Base-by-base conservation (phyloP, 2,113 vertebrate species). In the Peromyscus polionotus region DNA sequence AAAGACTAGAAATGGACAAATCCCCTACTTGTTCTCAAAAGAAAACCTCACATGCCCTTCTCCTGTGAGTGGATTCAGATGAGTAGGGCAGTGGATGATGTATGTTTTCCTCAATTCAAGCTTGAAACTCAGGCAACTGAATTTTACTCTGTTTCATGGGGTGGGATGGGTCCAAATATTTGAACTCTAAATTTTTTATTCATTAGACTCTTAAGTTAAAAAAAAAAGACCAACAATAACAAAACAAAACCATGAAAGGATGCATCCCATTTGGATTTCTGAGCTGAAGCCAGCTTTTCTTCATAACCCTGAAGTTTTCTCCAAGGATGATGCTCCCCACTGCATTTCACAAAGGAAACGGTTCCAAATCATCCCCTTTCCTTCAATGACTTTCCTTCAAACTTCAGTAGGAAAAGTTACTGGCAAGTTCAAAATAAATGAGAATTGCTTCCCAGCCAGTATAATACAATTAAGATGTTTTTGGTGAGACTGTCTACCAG, bases 291-390 rank as follows among this genome's bases (percentile, higher is more conserved):
- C 12, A 91, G 4, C n/a, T 96, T 75, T 95, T 94, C 72, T 70
- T 7, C 89, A 95, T 80, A 22, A 88, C 51, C 1, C 0, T 86
- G 75, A 96, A 81, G 63, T 85, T 84, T 92, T 96, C 96, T 96
- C 88, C 54, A 39, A 89, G 91, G 83, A 48, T 90, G 92, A 63
- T 97, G 84, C 94, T 95, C 81, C 81, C 92, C 79, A 67, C 87
- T 80, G 20, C 84, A 4, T 97, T 98, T 98, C 93, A 96, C 57
- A 97, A 97, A 1, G 22, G 92, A 88, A 97, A 97, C 76, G 95
- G 97, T 98, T 97, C 93, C 96, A 92, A 95, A 77, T 96, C 97
- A 96, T 98, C 97, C 93, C 98, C 84, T 96, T 98, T 94, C 94
- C 73, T 91, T 87, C 91, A 91, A 96, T 90, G 96, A 83, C 97